phyloP scores from a whole-genome alignment of 2,797 vertebrate genomes.

The Microhierax caerulescens region DNA sequence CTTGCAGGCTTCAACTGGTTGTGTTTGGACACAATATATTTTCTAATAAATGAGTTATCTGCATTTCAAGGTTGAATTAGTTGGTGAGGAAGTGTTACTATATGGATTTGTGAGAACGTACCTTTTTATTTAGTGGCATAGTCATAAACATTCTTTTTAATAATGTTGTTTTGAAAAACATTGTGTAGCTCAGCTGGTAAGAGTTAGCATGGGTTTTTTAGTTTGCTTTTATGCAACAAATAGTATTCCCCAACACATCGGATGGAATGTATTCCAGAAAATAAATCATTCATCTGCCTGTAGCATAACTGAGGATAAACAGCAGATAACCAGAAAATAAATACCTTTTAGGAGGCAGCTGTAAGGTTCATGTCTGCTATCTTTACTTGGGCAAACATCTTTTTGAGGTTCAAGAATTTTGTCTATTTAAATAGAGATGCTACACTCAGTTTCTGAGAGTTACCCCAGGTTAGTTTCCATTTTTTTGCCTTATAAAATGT shows the following conservation, averaged over 20 bases:
- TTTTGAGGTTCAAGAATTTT: background rate
- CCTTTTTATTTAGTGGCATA: background rate
- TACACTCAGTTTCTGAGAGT: background rate
- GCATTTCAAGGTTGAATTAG: background rate
- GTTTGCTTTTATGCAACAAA: background rate
- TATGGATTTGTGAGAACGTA: background rate
- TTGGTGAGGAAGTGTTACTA: background rate
- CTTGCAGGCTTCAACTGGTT: background rate
- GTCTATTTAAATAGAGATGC: background rate
- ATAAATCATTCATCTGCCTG: background rate
- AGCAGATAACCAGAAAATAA: background rate
- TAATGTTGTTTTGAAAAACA: background rate
- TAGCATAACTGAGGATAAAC: background rate
- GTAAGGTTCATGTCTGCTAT: background rate
- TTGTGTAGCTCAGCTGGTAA: background rate
- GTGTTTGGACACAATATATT: background rate
- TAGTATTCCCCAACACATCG: background rate
- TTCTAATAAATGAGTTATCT: background rate
- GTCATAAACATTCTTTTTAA: background rate
- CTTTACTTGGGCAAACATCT: background rate
- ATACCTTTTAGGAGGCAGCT: background rate
- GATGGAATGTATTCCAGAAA: background rate
- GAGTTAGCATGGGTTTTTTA: background rate
- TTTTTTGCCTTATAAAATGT: background rate
- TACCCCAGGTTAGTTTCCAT: background rate